A percentile compares a stretch with the other conserved stretches of the same genome.
Conservation (phyloP, 2,113 vertebrate species). For the Triplophysa tibetana region DNA sequence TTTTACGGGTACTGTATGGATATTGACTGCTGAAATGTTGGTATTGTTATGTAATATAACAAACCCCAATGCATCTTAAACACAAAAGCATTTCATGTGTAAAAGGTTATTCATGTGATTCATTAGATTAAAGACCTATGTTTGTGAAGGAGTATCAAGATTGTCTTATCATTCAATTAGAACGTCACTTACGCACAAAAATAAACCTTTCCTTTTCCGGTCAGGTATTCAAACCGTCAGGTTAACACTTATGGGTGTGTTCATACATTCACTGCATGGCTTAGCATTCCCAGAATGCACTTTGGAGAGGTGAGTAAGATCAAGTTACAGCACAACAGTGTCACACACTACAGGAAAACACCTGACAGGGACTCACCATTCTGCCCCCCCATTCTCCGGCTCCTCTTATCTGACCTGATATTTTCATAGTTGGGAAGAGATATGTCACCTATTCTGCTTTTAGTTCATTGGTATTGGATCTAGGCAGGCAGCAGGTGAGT, state of each 20-base stretch:
- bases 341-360: conserved; percentile 26
- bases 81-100: background rate
- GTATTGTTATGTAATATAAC: background rate
- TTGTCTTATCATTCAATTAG: too few relatives aligned
- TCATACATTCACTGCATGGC: conserved; percentile 38
- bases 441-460: conserved; percentile 31
- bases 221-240: conserved; percentile 12
- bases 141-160: background rate
- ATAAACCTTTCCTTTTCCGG: conserved; percentile 18
- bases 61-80: too few relatives aligned
- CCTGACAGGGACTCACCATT: conserved; percentile 26
- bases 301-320: conserved; percentile 50
- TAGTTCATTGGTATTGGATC: conserved; percentile 44
- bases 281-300: conserved; percentile 53
- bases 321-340: conserved; percentile 45
- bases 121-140: background rate
- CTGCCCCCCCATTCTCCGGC: background rate
- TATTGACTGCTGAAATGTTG: background rate
- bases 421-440: conserved; percentile 2
- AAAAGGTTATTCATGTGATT: background rate
- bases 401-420: background rate
- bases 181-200: background rate
- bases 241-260: conserved; percentile 54
- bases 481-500: conserved; percentile 51
- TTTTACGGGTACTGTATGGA: background rate